phyloP scores from a whole-genome alignment of 2,797 vertebrate species.

The Brachymystax lenok region DNA sequence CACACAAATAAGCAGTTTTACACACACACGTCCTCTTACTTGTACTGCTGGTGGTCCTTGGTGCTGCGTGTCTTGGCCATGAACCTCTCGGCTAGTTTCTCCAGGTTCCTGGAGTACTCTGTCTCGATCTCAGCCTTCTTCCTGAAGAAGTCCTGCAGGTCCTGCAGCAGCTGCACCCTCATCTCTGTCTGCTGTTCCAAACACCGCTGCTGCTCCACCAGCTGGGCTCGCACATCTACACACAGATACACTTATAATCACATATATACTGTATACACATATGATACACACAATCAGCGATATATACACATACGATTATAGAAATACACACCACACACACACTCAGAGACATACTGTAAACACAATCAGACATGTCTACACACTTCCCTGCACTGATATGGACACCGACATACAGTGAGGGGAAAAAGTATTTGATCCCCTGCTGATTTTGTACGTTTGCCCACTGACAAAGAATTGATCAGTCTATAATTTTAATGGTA shows the following conservation, averaged over 20 bases:
- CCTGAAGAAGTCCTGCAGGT: slow-evolving; percentile 98
- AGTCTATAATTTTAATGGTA: no score
- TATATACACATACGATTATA: not conserved
- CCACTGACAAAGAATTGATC: no score
- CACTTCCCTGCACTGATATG: not conserved
- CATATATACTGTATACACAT: not conserved
- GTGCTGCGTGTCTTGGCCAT: slow-evolving; percentile 99
- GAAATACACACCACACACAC: not conserved
- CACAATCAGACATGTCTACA: not conserved
- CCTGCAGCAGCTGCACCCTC: slow-evolving; percentile 96
- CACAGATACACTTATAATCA: slow-evolving; percentile 30
- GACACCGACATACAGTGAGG: not conserved
- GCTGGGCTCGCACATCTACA: slow-evolving; percentile 91
- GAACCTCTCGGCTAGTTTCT: slow-evolving; percentile 96
- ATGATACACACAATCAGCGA: not conserved
- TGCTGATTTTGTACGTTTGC: no score
- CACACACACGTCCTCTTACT: slow-evolving; percentile 75
- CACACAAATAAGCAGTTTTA: not conserved
- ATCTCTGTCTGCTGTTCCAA: slow-evolving; percentile 98
- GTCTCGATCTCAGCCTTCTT: slow-evolving; percentile 98
- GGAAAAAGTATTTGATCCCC: no score
- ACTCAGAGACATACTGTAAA: not conserved
- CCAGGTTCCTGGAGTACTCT: slow-evolving; percentile 94
- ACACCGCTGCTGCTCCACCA: slow-evolving; percentile 96
- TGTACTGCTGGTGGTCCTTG: slow-evolving; percentile 98